Evolutionary conservation across 2,797 vertebrate species (phyloP), one percentile per base, ranked within the genome.

Genomic region (Nyctibius grandis): DNA sequence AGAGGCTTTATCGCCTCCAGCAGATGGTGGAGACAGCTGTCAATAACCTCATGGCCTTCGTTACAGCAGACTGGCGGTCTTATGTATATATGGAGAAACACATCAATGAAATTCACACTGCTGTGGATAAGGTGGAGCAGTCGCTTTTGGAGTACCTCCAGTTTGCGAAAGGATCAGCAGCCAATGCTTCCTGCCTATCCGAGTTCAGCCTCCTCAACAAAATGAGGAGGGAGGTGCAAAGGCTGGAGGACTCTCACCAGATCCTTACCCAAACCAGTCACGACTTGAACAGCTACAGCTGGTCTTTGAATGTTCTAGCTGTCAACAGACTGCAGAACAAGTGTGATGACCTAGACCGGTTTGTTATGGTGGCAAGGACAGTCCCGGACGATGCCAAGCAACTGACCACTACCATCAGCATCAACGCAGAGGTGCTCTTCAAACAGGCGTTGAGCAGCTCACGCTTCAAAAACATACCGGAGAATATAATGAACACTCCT

Each of bases 231-330:
- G 99, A 99, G 93, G 98, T 99, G 59, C 99, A 98, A 13, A 98
- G 99, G 42, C 97, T 99, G 53, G 99, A 99, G 85, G 99, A 99
- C 95, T 99, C 99, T 4, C 98, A 99, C 92, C 99, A 99, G 97
- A 99, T 99, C 93, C 98, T 99, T 17, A 98, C 98, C 70, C 99
- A 99, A 94, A 98, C 98, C 90, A 98, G 98, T 91, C 99, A 98
- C 0, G 98, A 98, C 74, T 95, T 99, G 91, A 99, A 98, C 73
- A 98, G 97, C 91, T 98, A 97, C 91, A 98, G 95, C 96, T 99
- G 99, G 99, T 98, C 99, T 15, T 96, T 98, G 89, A 98, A 98
- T 4, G 69, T 98, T 34, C 96, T 99, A 31, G 98, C 96, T 7
- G 82, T 97, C 16, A 98, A 98, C 20, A 98, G 98, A 87, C 98